Conservation (phyloP, 2,888 invertebrate genomes). For the Melinaea marsaeus region DNA sequence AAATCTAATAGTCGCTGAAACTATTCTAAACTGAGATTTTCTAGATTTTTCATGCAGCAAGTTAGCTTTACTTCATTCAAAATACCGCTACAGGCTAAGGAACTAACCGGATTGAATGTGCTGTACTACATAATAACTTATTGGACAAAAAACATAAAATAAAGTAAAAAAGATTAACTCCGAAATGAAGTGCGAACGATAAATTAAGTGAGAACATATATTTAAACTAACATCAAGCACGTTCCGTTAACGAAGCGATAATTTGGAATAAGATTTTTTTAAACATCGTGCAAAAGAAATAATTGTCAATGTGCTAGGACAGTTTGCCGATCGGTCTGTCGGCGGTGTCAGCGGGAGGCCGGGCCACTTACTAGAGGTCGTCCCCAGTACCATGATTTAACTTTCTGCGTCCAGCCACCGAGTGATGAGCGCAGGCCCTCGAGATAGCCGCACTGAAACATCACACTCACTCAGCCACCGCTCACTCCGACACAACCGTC, state of each 20-base stretch:
- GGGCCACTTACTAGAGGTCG: constrained; percentile 95
- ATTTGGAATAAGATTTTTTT: constrained; percentile 54
- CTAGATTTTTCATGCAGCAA: constrained; percentile 63
- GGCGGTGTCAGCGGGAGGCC: constrained; percentile 64
- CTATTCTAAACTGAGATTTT: constrained; percentile 35
- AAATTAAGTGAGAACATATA: constrained; percentile 65
- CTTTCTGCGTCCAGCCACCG: constrained; percentile 97
- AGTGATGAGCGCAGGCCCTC: constrained; percentile 96
- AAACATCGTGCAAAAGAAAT: constrained; percentile 72
- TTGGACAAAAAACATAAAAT: constrained; percentile 44
- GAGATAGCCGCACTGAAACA: constrained; percentile 93
- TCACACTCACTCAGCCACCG: constrained; percentile 74
- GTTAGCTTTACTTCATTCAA: constrained; percentile 58
- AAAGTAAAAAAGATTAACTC: constrained; percentile 60
- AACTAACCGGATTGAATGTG: constrained; percentile 52
- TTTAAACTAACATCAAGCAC: constrained; percentile 67
- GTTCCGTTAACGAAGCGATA: constrained; percentile 67
- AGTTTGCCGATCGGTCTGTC: constrained; percentile 64
- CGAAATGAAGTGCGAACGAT: constrained; percentile 69
- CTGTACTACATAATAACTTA: constrained; percentile 49
- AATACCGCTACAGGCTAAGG: constrained; percentile 67
- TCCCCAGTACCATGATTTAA: constrained; percentile 98
- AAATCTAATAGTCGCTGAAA: constrained; percentile 12
- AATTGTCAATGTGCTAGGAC: constrained; percentile 74
- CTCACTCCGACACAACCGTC: constrained; percentile 39